These are phyloP conservation scores for Melitaea cinxia DNA, from an alignment of 1,140 invertebrate genomes.

Conservation along the genomic window DNA sequence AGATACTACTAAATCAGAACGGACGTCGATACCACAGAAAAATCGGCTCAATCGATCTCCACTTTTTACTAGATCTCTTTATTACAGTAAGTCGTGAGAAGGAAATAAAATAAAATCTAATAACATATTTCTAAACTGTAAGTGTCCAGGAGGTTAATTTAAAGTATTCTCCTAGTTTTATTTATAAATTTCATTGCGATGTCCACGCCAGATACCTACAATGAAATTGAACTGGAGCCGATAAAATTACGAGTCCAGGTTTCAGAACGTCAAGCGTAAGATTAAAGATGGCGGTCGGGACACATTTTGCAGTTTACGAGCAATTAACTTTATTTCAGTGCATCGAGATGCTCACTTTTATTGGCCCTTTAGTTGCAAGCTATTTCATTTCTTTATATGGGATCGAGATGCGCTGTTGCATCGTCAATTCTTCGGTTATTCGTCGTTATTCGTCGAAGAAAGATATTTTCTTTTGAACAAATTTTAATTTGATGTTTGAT, in stretches of 20 bases:
- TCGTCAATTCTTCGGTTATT: background rate
- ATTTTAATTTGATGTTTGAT: too few species aligned
- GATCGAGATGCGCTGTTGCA: conserved; percentile 9
- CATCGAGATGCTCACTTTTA: conserved; percentile 50
- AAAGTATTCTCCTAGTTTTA: conserved; percentile 19
- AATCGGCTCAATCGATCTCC: too few species aligned
- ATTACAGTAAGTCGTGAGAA: background rate
- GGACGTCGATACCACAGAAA: too few species aligned
- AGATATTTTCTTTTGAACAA: too few species aligned
- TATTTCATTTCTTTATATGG: conserved; percentile 54
- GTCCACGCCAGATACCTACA: conserved; percentile 29
- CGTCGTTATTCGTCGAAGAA: conserved; percentile 2
- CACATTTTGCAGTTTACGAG: conserved; percentile 57
- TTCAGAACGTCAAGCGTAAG: conserved; percentile 25
- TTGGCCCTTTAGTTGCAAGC: conserved; percentile 41
- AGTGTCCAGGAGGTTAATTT: conserved; percentile 6
- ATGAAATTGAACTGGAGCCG: conserved; percentile 28
- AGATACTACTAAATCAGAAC: too few species aligned
- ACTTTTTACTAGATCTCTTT: background rate
- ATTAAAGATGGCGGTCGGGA: conserved; percentile 47
- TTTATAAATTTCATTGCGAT: conserved; percentile 6
- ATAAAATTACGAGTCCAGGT: conserved; percentile 34
- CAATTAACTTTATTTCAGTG: conserved; percentile 65
- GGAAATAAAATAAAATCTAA: background rate
- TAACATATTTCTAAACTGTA: background rate